These are phyloP conservation scores for Trichogramma evanescens DNA, from an alignment of 2,888 invertebrate species.

Conservation along the genomic window DNA sequence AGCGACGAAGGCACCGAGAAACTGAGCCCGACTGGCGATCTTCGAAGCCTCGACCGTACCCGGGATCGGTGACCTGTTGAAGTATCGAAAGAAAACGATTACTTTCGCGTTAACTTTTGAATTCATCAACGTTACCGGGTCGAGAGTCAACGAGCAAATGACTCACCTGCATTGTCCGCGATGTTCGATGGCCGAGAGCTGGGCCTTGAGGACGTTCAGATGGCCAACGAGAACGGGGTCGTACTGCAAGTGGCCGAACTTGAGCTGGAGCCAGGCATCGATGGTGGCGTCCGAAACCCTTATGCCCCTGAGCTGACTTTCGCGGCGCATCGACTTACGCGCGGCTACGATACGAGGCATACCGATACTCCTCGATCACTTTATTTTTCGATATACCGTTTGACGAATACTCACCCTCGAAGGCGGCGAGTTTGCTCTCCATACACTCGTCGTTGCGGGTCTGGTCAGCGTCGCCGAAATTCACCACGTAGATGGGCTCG, in stretches of 20 bases:
- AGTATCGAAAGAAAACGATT: too few relatives aligned
- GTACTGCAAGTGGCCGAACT: constrained; percentile 32
- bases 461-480: constrained; percentile 23
- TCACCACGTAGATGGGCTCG: constrained; percentile 37
- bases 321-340: constrained; percentile 15
- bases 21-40: constrained; percentile 27
- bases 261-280: constrained; percentile 26
- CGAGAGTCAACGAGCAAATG: not conserved
- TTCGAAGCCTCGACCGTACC: not conserved
- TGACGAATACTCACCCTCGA: constrained; percentile 6
- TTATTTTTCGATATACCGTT: not conserved
- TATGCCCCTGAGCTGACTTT: constrained; percentile 12
- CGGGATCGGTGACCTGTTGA: too few relatives aligned
- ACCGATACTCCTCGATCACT: not conserved
- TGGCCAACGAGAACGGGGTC: constrained; percentile 32
- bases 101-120: too few relatives aligned
- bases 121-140: too few relatives aligned
- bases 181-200: constrained; percentile 26
- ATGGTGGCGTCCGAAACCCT: constrained; percentile 23
- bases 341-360: constrained; percentile 13
- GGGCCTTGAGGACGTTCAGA: constrained; percentile 30
- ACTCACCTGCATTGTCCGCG: not conserved
- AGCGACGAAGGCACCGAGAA: constrained; percentile 38
- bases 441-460: not conserved
- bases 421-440: constrained; percentile 4